Evolutionary conservation across 30 jellyfish, hydroid and myxozoan genomes (phyloP), one percentile per base, ranked within the genome.

Genomic region (Mastigias papua): DNA sequence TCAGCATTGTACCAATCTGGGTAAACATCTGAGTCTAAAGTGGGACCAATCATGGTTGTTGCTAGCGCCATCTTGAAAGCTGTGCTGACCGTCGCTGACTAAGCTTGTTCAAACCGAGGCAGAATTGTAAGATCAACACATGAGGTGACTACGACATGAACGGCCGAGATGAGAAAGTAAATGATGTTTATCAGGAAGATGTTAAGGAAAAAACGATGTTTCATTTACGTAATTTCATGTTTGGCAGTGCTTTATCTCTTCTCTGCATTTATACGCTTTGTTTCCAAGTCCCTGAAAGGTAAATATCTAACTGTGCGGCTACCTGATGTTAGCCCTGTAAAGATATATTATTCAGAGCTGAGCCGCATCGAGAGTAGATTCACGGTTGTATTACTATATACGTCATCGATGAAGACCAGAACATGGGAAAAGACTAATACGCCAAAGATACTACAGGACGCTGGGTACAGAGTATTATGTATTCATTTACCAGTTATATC

Each of bases 1-100:
- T 92, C 98, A 22, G 92, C 92, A 84, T 92, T 58, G 58, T 86
- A 87, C 98, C 98, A 92, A 73, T 92, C 98, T 20, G 98, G 98
- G 60, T 81, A 75, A 57, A 92, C 34, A 63, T 92, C 98, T 29
- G 97, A 91, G 48, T 82, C 92, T 25, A 48, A 19, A 46, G 73
- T 61, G 10, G 66, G 72, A 11, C 64, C 76, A 61, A 29, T 54
- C 54, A 51, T 26, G 2, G 27, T 58, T 11, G 71, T 29, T 26
- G 79, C 72, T 48, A 68, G 48, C 74, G 84, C 91, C 91, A 81
- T 81, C 35, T 66, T 81, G 84, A 25, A 81, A 80, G 11, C 63
- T 63, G 27, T 51, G 67, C 67, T 51, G 60, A 46, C 60, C 63
- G 33, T 4, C 17, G 67, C 67, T 51, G 54, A 37, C 54, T 37